Base-by-base conservation (phyloP, 2,113 vertebrate genomes). In the Brachyhypopomus gauderio region DNA sequence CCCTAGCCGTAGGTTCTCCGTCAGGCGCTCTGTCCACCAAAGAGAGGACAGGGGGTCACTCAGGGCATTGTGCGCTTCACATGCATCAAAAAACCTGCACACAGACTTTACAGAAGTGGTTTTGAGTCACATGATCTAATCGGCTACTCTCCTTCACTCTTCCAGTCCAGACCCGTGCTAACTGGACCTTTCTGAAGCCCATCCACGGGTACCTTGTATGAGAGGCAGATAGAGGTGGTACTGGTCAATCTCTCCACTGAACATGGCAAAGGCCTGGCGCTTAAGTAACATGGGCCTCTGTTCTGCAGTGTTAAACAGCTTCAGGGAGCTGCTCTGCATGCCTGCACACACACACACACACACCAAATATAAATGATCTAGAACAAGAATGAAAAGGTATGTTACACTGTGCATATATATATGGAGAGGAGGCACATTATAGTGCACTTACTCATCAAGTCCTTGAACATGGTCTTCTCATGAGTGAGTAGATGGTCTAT, bases 391-490 rank as follows among this genome's bases (percentile, higher is more conserved):
- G 41, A 5, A 62, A 52, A 25, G 12, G 83, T 17, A 77, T 67
- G 12, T 30, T 3, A 3, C n/a, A 0, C 22, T 3, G 6, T 34
- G 1, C 22, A 52, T 3, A 55, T 23, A 55, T 19, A 38, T 23
- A 55, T 19, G 23, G 11, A 8, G 52, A 56, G 22, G 23, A 73
- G 11, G 72, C 17, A 66, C 30, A 77, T 56, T 34, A 55, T 27
- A 56, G n/a, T 30, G 67, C 86, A 96, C 98, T 96, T 88, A 99
- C 98, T 96, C 96, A 99, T 97, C 78, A 99, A 87, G 88, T 99
- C 98, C 93, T 99, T 98, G 88, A 99, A 98, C 96, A 97, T 97
- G 4, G 98, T 97, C 92, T 97, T 98, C 90, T 99, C 98, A 0
- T 99, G 98, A 72, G 98, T 98, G 87, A 99, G 92, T 70, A 99